Conservation (phyloP, 2,113 vertebrate species). For the Equus quagga region DNA sequence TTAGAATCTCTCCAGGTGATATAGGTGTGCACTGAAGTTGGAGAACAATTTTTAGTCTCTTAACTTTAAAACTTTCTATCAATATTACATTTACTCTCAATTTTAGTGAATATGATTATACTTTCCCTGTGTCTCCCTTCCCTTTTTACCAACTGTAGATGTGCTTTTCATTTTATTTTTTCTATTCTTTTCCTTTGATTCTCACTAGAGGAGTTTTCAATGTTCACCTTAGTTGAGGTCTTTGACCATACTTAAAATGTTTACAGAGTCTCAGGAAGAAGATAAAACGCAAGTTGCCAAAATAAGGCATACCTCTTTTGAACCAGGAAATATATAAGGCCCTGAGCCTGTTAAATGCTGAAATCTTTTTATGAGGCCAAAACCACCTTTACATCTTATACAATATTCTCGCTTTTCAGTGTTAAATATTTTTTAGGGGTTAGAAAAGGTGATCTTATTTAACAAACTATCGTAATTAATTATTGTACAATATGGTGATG, state of each 20-base stretch:
- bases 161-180: not conserved
- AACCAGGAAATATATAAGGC: not conserved
- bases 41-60: not conserved
- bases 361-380: not conserved
- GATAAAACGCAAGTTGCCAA: not conserved
- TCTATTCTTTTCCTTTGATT: not conserved
- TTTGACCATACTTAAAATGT: not conserved
- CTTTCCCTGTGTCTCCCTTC: not conserved
- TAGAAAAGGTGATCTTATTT: conserved; percentile 2
- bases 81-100: not conserved
- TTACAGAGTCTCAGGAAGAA: not conserved
- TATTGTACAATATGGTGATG: not conserved
- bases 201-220: not conserved
- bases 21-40: not conserved
- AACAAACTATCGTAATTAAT: not conserved
- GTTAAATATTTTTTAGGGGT: not conserved
- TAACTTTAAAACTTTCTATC: not conserved
- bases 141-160: not conserved
- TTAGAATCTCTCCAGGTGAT: not conserved
- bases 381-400: not conserved
- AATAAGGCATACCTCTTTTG: not conserved
- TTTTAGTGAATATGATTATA: not conserved
- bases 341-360: not conserved
- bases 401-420: not conserved
- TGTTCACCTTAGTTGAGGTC: not conserved